Conservation (phyloP, 2,888 invertebrate genomes). For the Helobdella robusta region DNA sequence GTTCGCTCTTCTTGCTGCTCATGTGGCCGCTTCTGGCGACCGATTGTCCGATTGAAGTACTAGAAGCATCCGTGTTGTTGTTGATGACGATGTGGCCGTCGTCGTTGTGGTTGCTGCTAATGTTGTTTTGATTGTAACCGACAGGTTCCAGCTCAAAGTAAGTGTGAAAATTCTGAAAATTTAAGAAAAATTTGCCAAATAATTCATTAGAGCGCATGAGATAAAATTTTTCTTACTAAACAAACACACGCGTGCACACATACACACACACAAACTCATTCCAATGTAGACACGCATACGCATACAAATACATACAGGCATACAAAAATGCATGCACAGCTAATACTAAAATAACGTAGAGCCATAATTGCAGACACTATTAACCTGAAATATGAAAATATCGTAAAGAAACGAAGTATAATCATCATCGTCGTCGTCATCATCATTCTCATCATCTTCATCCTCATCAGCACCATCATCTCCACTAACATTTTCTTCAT, state of each 20-base stretch:
- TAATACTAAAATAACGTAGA: neutral
- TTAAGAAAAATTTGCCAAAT: neutral
- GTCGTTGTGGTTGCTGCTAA: too few relatives aligned
- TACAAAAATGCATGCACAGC: neutral
- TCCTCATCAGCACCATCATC: constrained; percentile 13
- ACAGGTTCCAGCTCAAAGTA: neutral
- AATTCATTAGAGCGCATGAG: neutral
- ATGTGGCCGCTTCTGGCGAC: too few relatives aligned
- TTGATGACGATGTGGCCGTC: too few relatives aligned
- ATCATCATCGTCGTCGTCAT: constrained; percentile 17
- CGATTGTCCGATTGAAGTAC: too few relatives aligned
- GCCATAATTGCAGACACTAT: neutral
- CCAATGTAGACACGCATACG: neutral
- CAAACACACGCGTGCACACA: neutral
- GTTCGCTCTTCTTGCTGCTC: too few relatives aligned
- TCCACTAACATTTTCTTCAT: neutral
- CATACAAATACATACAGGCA: neutral
- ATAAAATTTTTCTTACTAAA: neutral
- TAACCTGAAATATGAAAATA: neutral
- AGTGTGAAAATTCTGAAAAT: neutral
- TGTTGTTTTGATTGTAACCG: neutral
- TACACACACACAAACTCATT: neutral
- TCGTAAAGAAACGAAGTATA: neutral
- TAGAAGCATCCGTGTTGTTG: too few relatives aligned
- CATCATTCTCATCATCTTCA: constrained; percentile 21